Conservation (phyloP, 1,140 invertebrate species). For the Holotrichia oblita region DNA sequence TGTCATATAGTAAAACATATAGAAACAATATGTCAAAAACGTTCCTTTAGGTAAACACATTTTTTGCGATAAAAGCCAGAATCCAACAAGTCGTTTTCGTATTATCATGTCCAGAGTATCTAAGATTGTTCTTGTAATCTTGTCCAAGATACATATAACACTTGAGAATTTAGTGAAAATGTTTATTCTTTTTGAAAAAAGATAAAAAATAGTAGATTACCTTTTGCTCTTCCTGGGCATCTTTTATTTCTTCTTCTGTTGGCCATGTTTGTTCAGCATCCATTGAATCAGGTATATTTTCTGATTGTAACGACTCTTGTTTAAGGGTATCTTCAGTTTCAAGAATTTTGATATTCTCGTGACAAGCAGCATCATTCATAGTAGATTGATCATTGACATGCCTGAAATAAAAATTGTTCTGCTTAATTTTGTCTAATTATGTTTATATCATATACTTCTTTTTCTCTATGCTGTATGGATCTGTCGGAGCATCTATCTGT, state of each 20-base stretch:
- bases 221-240: slow-evolving; percentile 71
- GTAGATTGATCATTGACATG: not conserved
- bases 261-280: slow-evolving; percentile 97
- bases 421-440: not conserved
- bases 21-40: too few species aligned
- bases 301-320: slow-evolving; percentile 80
- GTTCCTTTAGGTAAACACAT: too few species aligned
- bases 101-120: too few species aligned
- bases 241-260: slow-evolving; percentile 87
- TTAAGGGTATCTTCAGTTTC: slow-evolving; percentile 72
- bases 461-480: slow-evolving; percentile 78
- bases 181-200: too few species aligned
- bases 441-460: slow-evolving; percentile 57
- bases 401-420: not conserved
- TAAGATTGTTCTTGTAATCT: too few species aligned
- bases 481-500: slow-evolving; percentile 77
- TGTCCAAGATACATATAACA: too few species aligned
- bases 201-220: slow-evolving; percentile 44
- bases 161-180: too few species aligned
- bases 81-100: too few species aligned
- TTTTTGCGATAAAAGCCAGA: too few species aligned
- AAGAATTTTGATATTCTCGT: slow-evolving; percentile 64
- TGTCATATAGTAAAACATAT: too few species aligned
- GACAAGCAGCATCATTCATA: not conserved
- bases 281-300: slow-evolving; percentile 89